Base-by-base conservation (phyloP, 2,888 invertebrate genomes). In the Drosophila kuntzei region DNA sequence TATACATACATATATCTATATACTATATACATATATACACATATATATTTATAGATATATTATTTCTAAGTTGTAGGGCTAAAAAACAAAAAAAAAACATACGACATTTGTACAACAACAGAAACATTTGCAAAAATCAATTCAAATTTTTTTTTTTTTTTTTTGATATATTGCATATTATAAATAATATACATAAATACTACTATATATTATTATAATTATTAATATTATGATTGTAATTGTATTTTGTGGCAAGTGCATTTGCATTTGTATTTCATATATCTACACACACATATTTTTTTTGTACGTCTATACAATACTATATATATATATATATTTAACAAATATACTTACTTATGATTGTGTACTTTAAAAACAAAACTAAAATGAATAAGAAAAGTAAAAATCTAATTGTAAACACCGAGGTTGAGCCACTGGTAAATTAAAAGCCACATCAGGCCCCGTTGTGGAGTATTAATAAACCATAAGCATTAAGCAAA, bases 381-480 rank as follows among this genome's bases (percentile, higher is more conserved):
- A 27, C 0, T 1, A 27, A 7, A 8, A 27, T 1, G 8, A 18
- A 50, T 14, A 14, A 37, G 37, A 39, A 43, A 39, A 20, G 36
- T 51, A 37, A 27, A 37, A 54, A 61, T 43, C 43, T 61, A 64
- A 61, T 66, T 79, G 80, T 79, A 79, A 67, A 78, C 73, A 76
- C 74, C 77, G 77, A 78, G 76, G 77, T 80, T 79, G 80, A 80
- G 77, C 77, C 77, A 80, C 71, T 68, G 76, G 75, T 75, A 75
- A 75, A 39, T 54, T 66, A 71, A 44, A 16, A 69, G 46, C 67
- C 58, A 59, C 68, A 61, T 62, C n/a, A 55, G 47, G 44, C 29
- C 62, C 57, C 69, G 60, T 66, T 76, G 73, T 76, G 72, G 66
- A 72, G 79, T 78, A 79, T 79, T 75, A 66, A 69, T 75, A 62